Evolutionary conservation across 2,113 vertebrate species (phyloP), one percentile per base, ranked within the genome.

Genomic region (Apaloderma vittatum): DNA sequence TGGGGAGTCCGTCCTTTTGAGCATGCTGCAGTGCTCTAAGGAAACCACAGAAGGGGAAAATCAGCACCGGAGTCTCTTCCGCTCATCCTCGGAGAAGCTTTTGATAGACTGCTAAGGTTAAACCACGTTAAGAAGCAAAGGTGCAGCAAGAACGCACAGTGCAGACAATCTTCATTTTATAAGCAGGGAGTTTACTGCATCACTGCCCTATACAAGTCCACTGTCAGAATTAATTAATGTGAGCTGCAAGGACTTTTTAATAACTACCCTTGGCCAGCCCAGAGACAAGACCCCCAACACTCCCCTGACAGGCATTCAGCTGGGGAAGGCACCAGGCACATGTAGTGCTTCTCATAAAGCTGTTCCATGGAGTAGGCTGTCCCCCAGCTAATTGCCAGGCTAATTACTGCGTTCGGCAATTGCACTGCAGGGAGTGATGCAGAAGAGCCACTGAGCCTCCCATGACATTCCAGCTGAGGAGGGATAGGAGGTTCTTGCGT

Each of bases 61-160:
- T 19, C 26, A 17, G 32, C 29, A 73, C 12, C 4, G 1, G 18
- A 72, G 51, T 46, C 62, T 75, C 62, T 73, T 75, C 54, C 16
- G 15, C 22, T 77, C 68, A 34, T 13, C 66, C 63, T 45, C 9
- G 17, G 14, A 76, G 55, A 88, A 86, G 43, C 8, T 83, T 72
- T 74, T 11, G 5, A 59, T 26, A 67, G 51, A n/a, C 27, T 51
- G 29, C 22, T 40, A 63, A 63, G n/a, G 66, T 52, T 83, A 96
- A 93, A 81, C 51, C 84, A 74, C 21, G 76, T 70, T 77, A 65
- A 86, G 55, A 49, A 21, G 8, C 36, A 92, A 80, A 91, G 54
- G 26, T 66, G 67, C 55, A 96, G 16, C 55, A 86, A 65, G 71
- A 90, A 68, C 77, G 49, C 70, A 84, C 21, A 86, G 20, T 9